These are phyloP conservation scores for Crocodylus rhombifer DNA, from an alignment of 2,797 vertebrate genomes.

Conservation along the genomic window DNA sequence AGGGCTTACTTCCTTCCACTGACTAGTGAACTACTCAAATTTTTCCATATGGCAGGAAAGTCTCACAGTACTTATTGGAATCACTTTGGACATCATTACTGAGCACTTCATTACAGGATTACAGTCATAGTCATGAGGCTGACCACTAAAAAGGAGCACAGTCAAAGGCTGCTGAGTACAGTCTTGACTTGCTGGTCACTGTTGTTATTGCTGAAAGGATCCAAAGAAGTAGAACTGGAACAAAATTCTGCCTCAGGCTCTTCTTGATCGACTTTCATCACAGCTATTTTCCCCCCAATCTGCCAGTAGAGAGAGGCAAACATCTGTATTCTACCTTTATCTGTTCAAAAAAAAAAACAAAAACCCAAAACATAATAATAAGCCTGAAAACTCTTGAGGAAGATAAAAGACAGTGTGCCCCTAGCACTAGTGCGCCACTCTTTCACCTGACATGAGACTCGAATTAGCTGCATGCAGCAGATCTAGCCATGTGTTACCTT, in stretches of 20 bases:
- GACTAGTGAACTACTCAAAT: neutral
- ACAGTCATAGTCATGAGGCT: accelerated
- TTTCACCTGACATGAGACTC: neutral
- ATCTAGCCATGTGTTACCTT: neutral
- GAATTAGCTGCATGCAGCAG: neutral
- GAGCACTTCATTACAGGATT: accelerated
- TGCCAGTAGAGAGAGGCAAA: neutral
- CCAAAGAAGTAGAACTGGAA: neutral
- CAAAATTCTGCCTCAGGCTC: neutral
- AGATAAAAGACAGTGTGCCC: neutral
- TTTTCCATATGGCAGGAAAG: accelerated
- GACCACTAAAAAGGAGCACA: accelerated
- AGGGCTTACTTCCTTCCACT: neutral
- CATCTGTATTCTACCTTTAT: neutral
- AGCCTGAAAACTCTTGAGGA: neutral
- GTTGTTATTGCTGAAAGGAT: neutral
- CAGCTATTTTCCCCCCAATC: neutral
- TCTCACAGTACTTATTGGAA: accelerated
- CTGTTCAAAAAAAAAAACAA: too few species aligned
- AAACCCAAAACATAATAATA: too few species aligned
- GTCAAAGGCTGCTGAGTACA: neutral
- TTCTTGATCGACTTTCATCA: neutral
- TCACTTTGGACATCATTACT: accelerated
- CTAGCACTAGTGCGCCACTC: neutral
- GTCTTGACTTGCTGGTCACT: neutral